Base-by-base conservation (phyloP, 2,888 invertebrate genomes). In the Catocala sponsa region DNA sequence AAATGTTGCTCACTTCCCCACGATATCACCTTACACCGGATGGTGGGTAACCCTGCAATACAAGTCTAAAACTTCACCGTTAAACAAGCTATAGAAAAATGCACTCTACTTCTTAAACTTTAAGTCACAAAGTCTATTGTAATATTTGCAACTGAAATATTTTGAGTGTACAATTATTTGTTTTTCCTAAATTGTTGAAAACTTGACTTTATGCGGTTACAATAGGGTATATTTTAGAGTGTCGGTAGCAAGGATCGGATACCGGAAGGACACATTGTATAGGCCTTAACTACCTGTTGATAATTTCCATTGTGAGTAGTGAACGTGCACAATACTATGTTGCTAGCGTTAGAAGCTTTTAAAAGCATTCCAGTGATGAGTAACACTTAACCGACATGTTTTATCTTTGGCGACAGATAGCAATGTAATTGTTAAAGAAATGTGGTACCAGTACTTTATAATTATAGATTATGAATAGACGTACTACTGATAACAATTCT, bases 11-110 rank as follows among this genome's bases (percentile, higher is more conserved):
- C 81, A 85, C 85, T 91, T 92, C 92, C 92, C 92, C 92, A 92
- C 91, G 92, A 87, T 90, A 86, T 92, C 88, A 84, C 67, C 82
- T 92, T 92, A 91, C 91, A 90, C 91, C 91, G 92, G 92, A 92
- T 91, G 87, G 79, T 84, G 83, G 81, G 85, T 87, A 86, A 88
- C 90, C 87, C 89, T 85, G 87, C 85, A 85, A 78, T 80, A 79
- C 74, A 80, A 79, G 57, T 62, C 59, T 79, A 80, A 82, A 85
- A 79, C 77, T 75, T 79, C 62, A 69, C 63, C 55, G 65, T 57
- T 46, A 49, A 69, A 10, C 50, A 33, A 51, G 52, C 53, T 55
- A 68, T 15, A 49, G 63, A 44, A 84, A 71, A 70, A 51, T 70
- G 51, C 63, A 74, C 80, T 71, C 72, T 80, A 81, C 51, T 15